phyloP scores from a whole-genome alignment of 2,888 invertebrate genomes.

The Myopa tessellatipennis region DNA sequence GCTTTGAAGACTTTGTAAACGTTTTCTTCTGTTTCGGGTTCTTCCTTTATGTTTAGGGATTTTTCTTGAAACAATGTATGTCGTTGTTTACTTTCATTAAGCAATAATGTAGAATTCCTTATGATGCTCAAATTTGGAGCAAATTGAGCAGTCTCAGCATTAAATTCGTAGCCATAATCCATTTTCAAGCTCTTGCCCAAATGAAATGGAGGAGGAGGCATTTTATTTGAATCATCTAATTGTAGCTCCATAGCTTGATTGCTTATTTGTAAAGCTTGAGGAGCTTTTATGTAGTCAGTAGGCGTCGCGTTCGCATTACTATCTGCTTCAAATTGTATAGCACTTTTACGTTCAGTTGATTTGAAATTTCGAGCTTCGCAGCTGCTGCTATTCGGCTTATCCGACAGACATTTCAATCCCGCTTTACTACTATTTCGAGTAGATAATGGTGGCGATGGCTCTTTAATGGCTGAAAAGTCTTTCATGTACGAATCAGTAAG shows the following conservation, averaged over 20 bases:
- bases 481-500: constrained; percentile 57
- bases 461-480: constrained; percentile 53
- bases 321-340: not conserved
- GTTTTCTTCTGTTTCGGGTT: constrained; percentile 25
- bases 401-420: not conserved
- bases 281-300: not conserved
- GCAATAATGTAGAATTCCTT: constrained; percentile 62
- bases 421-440: not conserved
- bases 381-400: too few relatives aligned
- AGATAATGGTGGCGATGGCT: constrained; percentile 25
- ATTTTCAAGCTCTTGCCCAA: constrained; percentile 20
- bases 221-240: not conserved
- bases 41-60: constrained; percentile 51
- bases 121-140: constrained; percentile 60
- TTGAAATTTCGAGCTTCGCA: too few relatives aligned
- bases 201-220: not conserved
- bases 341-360: not conserved
- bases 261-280: not conserved
- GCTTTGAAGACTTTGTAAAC: not conserved
- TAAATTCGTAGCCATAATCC: constrained; percentile 56
- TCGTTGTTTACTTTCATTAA: constrained; percentile 38
- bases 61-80: constrained; percentile 48
- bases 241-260: not conserved
- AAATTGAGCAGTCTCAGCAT: constrained; percentile 64
- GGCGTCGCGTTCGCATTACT: not conserved